Percentiles rank a stretch among this genome's conserved stretches.
Conservation (phyloP, 2,888 invertebrate genomes). For the Lasioglossum calceatum region DNA sequence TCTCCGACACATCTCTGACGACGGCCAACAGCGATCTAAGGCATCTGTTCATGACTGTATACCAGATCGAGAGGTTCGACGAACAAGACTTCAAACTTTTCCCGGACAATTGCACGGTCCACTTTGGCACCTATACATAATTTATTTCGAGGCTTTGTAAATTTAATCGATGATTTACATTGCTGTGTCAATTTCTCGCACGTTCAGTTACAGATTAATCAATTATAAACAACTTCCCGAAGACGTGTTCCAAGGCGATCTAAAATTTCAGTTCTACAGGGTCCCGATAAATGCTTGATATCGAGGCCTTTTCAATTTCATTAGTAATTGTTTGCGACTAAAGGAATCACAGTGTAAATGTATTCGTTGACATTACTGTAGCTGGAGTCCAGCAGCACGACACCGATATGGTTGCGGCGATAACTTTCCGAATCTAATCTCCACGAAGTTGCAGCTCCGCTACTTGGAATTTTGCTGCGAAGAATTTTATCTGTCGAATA, state of each 20-base stretch:
- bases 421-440: slow-evolving; percentile 12
- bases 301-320: background rate
- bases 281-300: background rate
- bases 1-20: background rate
- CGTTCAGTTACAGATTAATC: no score
- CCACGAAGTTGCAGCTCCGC: no score
- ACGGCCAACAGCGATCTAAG: background rate
- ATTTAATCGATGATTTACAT: background rate
- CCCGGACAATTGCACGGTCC: background rate
- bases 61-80: background rate
- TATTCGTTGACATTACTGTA: background rate
- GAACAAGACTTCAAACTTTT: background rate
- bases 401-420: background rate
- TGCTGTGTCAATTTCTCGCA: no score
- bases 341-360: background rate
- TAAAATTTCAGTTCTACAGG: no score
- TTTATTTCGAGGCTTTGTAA: background rate
- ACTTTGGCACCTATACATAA: background rate
- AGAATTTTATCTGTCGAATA: background rate
- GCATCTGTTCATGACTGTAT: background rate
- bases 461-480: background rate
- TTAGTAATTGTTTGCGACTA: background rate
- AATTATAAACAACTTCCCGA: no score
- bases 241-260: no score
- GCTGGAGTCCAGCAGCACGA: background rate